Evolutionary conservation across 1,140 invertebrate species (phyloP).

Genomic region (Euschistus heros): DNA sequence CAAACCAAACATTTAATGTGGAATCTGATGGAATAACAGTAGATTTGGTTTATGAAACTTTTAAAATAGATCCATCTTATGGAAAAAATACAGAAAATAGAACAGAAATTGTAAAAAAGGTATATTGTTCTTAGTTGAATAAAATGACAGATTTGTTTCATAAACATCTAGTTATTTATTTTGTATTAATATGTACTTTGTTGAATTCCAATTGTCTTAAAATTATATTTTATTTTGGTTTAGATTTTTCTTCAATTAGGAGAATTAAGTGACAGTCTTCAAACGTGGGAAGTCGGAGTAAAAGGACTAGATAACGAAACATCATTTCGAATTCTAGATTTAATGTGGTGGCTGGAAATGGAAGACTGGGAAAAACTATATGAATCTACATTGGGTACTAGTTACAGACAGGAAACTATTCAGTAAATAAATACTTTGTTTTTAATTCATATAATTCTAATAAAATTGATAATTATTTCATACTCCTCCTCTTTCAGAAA

Average conservation of each 20-base stretch:
- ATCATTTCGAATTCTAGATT: constrained; percentile 36
- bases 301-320: constrained; percentile 39
- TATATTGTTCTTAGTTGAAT: constrained; percentile 18
- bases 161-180: neutral
- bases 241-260: constrained; percentile 33
- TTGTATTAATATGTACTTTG: neutral
- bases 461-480: too few species aligned
- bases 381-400: constrained; percentile 46
- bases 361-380: constrained; percentile 42
- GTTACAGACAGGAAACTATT: constrained; percentile 49
- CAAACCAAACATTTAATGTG: constrained; percentile 17
- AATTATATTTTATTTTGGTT: neutral
- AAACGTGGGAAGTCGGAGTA: constrained; percentile 36
- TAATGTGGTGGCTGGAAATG: constrained; percentile 43
- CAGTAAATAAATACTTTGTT: constrained; percentile 30
- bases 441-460: neutral
- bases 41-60: constrained; percentile 20
- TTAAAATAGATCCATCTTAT: constrained; percentile 29
- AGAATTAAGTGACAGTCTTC: constrained; percentile 36
- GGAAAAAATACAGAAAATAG: constrained; percentile 29
- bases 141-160: neutral
- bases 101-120: constrained; percentile 26
- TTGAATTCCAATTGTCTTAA: neutral
- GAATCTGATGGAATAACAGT: neutral
- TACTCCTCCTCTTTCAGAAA: constrained; percentile 37